Base-by-base conservation (phyloP, 2,113 vertebrate species). In the Propithecus coquereli region DNA sequence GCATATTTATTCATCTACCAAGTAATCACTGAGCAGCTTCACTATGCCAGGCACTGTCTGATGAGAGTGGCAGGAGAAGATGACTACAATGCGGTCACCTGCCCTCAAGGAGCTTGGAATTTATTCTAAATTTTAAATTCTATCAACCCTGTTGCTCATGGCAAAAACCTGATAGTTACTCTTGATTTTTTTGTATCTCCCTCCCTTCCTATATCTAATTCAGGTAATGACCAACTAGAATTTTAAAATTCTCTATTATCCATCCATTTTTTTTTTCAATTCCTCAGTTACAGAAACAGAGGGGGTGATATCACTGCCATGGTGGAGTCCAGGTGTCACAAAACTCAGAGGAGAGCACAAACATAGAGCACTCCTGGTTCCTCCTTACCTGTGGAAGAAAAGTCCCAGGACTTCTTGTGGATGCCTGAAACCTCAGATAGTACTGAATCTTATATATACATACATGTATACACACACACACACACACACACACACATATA, bases 281-380 rank as follows among this genome's bases (percentile, higher is more conserved):
- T 80, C 59, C 23, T 13, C 8, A 82, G 43, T 10, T 34, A 9
- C 23, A 40, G 30, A 50, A 17, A 37, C 12, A 4, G 22, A 25
- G 13, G 7, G 8, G 61, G 52, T 27, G 12, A 12, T 0, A 3
- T 25, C 40, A 5, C 12, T 4, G n/a, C 7, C 22, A 1, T 10
- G 17, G 34, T 23, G 12, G 45, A 32, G 32, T 32, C 27, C 57
- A 13, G 18, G 34, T 0, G 1, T 22, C 12, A 8, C 4, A 40
- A 66, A 17, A n/a, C 11, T 5, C 40, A 23, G 11, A 70, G 30
- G 12, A 82, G 3, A 77, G 70, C 37, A 73, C 70, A 73, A 25
- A 25, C 22, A 3, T 37, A 73, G 57, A 59, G 57, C 57, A 14
- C 22, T 25, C 22, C 57, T 23, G 14, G 70, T 73, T 25, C 70